Evolutionary conservation across 2,113 vertebrate genomes (phyloP), one percentile per base, ranked within the genome.

Genomic region (Ahaetulla prasina): DNA sequence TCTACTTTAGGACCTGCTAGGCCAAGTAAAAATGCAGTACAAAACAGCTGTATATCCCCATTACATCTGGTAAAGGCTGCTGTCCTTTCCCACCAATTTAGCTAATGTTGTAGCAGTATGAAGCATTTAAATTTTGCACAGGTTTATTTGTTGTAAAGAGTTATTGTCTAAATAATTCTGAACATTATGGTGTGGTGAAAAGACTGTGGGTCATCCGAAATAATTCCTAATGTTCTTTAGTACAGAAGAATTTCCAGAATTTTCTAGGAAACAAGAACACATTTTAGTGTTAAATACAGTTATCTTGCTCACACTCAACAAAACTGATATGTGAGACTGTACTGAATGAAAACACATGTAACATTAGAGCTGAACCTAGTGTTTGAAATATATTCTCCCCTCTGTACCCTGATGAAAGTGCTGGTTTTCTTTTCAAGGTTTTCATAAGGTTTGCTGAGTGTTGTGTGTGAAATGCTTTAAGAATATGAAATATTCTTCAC

Each of bases 1-100:
- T 95, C 95, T 95, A 93, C 91, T 96, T 96, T 96, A 95, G 94
- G 94, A 94, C 93, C 93, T 95, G 94, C 94, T 95, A 92, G 94
- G 95, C 94, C 94, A 94, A 95, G 92, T 96, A 96, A 94, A 95
- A 96, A 95, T 95, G 93, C 93, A 94, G 92, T 87, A 94, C 95
- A 74, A 94, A 93, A 93, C 94, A 95, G 0, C 95, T 93, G 92
- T 95, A 95, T 95, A 95, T 94, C 94, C 35, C 95, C 90, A 96
- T 94, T 94, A 96, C 50, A 68, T 91, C 93, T 93, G 95, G 91
- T 93, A 92, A 94, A 90, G 52, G 6, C 86, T 92, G 23, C 45
- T 93, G 93, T 95, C 96, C 94, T 95, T 94, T 97, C 95, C 92
- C 94, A 93, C 95, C 68, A 86, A 91, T 94, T 93, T 93, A 85